A percentile compares a stretch with the other conserved stretches of the same genome.
phyloP scores from a whole-genome alignment of 2,888 invertebrate genomes.

The Cerceris ruficornis region DNA sequence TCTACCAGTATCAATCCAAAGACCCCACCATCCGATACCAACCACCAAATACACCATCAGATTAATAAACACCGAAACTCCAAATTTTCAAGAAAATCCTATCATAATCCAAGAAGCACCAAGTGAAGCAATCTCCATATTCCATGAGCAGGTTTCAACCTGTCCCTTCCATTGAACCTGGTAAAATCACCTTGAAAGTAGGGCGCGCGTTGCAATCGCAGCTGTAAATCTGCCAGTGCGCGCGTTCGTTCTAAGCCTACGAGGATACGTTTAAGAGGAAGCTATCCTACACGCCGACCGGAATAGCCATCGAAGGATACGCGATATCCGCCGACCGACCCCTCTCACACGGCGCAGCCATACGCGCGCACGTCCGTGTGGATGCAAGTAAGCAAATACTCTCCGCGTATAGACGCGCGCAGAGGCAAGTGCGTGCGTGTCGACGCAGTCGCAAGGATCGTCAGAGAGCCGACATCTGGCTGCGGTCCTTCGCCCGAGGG shows the following conservation, averaged over 20 bases:
- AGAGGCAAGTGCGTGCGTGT: constrained; percentile 33
- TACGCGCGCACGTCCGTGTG: constrained; percentile 20
- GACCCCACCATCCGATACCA: no score
- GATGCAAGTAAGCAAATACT: neutral
- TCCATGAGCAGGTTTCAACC: no score
- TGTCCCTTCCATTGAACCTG: no score
- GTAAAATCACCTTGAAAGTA: no score
- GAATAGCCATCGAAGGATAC: constrained; percentile 49
- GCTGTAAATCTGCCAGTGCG: neutral
- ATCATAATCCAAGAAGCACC: no score
- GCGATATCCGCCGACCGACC: constrained; percentile 45
- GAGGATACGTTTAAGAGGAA: constrained; percentile 8
- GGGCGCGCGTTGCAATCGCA: no score
- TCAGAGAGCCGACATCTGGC: constrained; percentile 64
- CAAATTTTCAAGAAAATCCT: no score
- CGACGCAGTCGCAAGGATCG: constrained; percentile 57
- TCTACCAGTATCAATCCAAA: no score
- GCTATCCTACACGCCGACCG: constrained; percentile 26
- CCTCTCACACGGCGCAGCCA: neutral
- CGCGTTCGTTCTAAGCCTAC: neutral
- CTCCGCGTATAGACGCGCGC: neutral
- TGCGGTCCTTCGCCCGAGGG: constrained; percentile 60
- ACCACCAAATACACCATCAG: no score
- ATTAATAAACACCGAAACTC: no score
- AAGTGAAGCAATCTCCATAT: no score